phyloP scores from a whole-genome alignment of 1,140 invertebrate genomes.

The Sarcophaga bullata region DNA sequence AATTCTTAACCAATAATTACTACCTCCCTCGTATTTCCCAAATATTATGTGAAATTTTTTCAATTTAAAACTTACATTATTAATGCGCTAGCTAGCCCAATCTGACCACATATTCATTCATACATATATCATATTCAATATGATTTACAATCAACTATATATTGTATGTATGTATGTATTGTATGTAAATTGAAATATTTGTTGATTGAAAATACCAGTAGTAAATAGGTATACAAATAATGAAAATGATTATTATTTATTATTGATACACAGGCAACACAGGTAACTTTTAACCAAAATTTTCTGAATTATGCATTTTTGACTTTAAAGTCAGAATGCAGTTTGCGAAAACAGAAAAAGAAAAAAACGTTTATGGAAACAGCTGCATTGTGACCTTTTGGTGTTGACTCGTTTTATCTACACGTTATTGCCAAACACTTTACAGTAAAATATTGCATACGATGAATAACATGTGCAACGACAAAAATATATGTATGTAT shows the following conservation, averaged over 20 bases:
- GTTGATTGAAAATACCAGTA: neutral
- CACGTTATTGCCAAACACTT: neutral
- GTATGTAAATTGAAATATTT: neutral
- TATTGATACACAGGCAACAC: slow-evolving; percentile 15
- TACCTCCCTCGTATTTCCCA: neutral
- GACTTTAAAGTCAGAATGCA: neutral
- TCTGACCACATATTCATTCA: neutral
- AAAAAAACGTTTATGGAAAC: neutral
- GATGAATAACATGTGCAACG: neutral
- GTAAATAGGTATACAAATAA: neutral
- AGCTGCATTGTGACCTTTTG: slow-evolving; percentile 10
- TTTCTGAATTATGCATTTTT: slow-evolving; percentile 7
- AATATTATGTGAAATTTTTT: neutral
- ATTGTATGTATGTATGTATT: too few relatives aligned
- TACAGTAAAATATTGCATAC: neutral
- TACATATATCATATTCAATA: neutral
- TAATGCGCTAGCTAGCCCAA: neutral
- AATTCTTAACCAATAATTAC: neutral
- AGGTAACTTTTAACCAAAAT: neutral
- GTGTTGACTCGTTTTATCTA: neutral
- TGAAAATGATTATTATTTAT: slow-evolving; percentile 10
- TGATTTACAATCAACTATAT: too few relatives aligned
- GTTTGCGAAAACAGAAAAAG: too few relatives aligned
- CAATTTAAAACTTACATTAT: neutral
- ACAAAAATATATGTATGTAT: neutral